Base-by-base conservation (phyloP, 2,888 invertebrate genomes). In the Lapara coniferarum region DNA sequence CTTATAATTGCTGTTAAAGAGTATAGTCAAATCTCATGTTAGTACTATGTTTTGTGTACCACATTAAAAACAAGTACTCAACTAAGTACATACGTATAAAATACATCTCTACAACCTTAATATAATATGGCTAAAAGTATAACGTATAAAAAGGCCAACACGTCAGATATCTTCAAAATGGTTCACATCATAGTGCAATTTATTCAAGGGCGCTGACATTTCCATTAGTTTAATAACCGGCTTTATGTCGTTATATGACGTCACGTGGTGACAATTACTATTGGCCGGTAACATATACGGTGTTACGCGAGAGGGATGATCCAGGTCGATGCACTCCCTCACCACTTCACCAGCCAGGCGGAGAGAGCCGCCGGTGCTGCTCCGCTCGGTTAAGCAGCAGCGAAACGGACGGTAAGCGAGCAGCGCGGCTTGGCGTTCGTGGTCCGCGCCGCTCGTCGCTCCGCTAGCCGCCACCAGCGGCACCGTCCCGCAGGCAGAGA, bases 321-420 rank as follows among this genome's bases (percentile, higher is more conserved):
- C 77, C 88, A 89, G 91, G 90, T 91, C 90, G 91, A 81, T 85
- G 89, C 83, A 84, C 83, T 84, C 85, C 82, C 82, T 84, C 79
- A 75, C 70, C 79, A 77, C 82, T 82, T 84, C 79, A 75, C 70
- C 79, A 77, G 81, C 81, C 80, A 81, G 76, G 83, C 83, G 84
- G 76, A 73, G 79, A 78, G 79, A 71, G 78, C 71, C 66, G 57
- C 66, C 71, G 69, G 69, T 70, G 71, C 66, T 66, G 73, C 71
- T 72, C 72, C 78, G 78, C 79, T 72, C 74, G 78, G 78, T 71
- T 78, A 71, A 70, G 69, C 73, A 70, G 70, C 70, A 25, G 25
- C 25, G 25, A 25, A 25, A 25, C 25, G 25, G 2, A 25, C 25
- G 25, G 1, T 25, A 25, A 25, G 25, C 25, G 72, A 70, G 69